Conservation (phyloP, 2,888 invertebrate genomes). For the Tachina fera region DNA sequence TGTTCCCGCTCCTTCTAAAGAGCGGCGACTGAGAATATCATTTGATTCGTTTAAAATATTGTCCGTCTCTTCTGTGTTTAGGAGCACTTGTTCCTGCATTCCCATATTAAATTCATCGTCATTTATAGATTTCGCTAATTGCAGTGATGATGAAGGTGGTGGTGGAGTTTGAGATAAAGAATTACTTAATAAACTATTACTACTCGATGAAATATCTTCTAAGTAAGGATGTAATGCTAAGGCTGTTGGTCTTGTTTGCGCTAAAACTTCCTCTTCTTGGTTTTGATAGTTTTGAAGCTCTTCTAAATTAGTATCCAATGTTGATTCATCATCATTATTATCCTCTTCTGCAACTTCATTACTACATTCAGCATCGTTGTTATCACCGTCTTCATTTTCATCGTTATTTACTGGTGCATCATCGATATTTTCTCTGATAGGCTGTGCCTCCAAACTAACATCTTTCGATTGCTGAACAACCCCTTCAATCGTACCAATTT, state of each 20-base stretch:
- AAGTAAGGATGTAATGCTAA: constrained; percentile 68
- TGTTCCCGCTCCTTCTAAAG: constrained; percentile 40
- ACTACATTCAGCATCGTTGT: constrained; percentile 23
- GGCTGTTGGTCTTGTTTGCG: constrained; percentile 61
- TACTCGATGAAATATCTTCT: constrained; percentile 71
- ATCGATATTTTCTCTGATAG: constrained; percentile 23
- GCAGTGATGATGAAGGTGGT: constrained; percentile 26
- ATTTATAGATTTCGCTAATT: not conserved
- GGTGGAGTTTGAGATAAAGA: constrained; percentile 62
- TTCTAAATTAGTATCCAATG: constrained; percentile 72
- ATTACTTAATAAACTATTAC: constrained; percentile 62
- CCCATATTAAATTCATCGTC: not conserved
- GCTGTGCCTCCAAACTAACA: constrained; percentile 37
- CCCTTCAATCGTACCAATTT: constrained; percentile 24
- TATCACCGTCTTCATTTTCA: constrained; percentile 24
- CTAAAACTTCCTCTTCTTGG: constrained; percentile 73
- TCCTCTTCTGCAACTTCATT: constrained; percentile 17
- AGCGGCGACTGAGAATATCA: constrained; percentile 59
- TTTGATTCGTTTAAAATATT: constrained; percentile 79
- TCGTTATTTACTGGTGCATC: constrained; percentile 7
- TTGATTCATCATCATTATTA: constrained; percentile 29
- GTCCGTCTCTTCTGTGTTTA: constrained; percentile 79
- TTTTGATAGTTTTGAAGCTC: constrained; percentile 78
- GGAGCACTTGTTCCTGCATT: constrained; percentile 24
- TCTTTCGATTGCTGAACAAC: constrained; percentile 42